These are phyloP conservation scores for Galaxias olidus DNA, from an alignment of 2,797 vertebrate species.

Conservation along the genomic window DNA sequence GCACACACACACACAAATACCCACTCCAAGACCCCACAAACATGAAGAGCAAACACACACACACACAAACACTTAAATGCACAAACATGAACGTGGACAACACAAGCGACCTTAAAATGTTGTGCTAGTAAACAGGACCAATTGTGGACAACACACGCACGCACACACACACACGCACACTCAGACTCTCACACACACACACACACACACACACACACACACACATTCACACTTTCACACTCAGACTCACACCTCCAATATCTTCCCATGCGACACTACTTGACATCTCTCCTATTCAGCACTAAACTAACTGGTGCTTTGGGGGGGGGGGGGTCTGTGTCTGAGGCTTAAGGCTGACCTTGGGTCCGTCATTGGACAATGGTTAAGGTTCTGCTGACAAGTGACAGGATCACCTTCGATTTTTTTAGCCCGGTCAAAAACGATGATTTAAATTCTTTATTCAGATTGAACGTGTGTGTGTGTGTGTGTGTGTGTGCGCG, in stretches of 20 bases:
- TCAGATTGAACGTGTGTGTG: too few relatives aligned
- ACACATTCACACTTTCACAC: too few relatives aligned
- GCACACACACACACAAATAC: not conserved
- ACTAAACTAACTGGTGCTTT: not conserved
- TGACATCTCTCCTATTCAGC: not conserved
- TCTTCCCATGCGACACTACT: not conserved
- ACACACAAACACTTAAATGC: not conserved
- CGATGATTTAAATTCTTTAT: too few relatives aligned
- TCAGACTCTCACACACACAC: not conserved
- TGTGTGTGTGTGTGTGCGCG: not conserved
- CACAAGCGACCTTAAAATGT: too few relatives aligned
- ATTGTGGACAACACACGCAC: not conserved
- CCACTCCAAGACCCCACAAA: not conserved
- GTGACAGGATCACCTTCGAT: constrained; percentile 6
- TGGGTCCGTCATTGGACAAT: constrained; percentile 47
- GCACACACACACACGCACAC: not conserved
- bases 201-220: too few relatives aligned
- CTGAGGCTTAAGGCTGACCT: constrained; percentile 44
- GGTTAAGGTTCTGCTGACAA: constrained; percentile 38
- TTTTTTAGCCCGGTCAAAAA: too few relatives aligned
- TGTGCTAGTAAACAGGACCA: too few relatives aligned
- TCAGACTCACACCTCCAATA: not conserved
- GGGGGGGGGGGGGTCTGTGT: not conserved
- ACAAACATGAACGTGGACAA: not conserved
- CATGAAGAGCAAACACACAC: constrained; percentile 2